Evolutionary conservation across 1,140 invertebrate species (phyloP).

Genomic region (Drosophila guanche): DNA sequence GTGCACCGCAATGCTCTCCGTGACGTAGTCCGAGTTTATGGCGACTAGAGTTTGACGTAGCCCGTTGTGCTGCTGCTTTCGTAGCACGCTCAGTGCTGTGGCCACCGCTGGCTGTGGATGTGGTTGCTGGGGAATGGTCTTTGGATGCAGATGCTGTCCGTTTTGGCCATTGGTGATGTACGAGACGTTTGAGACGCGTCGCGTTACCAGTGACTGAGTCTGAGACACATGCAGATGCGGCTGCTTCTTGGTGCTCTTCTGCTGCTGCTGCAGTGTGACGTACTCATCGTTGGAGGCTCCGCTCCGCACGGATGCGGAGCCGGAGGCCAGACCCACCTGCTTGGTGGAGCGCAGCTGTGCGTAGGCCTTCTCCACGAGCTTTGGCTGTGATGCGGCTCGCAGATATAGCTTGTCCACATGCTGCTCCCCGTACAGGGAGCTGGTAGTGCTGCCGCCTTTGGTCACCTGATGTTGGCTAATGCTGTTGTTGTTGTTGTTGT

Average conservation of each 20-base stretch:
- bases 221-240: constrained; percentile 35
- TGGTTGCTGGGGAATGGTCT: constrained; percentile 42
- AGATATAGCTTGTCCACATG: constrained; percentile 89
- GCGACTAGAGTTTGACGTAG: constrained; percentile 87
- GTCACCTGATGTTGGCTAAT: constrained; percentile 34
- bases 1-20: constrained; percentile 86
- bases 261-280: constrained; percentile 66
- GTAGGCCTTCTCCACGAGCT: constrained; percentile 78
- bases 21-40: constrained; percentile 87
- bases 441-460: constrained; percentile 44
- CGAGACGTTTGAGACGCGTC: constrained; percentile 64
- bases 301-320: constrained; percentile 55
- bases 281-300: constrained; percentile 75
- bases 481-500: constrained; percentile 54
- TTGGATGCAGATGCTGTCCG: constrained; percentile 80
- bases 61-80: constrained; percentile 60
- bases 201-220: constrained; percentile 29
- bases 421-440: constrained; percentile 72
- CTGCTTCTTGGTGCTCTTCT: constrained; percentile 39
- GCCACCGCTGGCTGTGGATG: constrained; percentile 22
- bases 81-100: constrained; percentile 41
- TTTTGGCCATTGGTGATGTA: constrained; percentile 80
- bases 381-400: constrained; percentile 78
- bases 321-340: constrained; percentile 46
- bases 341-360: constrained; percentile 78